A percentile compares a stretch with the other conserved stretches of the same genome.
Evolutionary conservation across 2,797 vertebrate species (phyloP).

Genomic region (Scolopax bukidnonensis): DNA sequence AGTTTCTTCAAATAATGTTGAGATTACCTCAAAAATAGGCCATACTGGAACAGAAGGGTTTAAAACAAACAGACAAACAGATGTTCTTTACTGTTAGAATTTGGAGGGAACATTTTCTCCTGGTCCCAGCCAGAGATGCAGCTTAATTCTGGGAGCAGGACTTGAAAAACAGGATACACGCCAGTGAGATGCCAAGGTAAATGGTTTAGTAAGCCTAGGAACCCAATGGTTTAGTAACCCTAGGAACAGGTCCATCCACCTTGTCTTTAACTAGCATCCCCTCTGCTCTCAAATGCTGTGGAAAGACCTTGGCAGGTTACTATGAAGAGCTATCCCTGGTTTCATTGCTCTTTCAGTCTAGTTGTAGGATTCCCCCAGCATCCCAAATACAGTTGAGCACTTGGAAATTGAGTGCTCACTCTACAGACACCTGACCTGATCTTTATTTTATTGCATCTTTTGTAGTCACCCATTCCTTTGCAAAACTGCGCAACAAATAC

Average conservation of each 20-base stretch:
- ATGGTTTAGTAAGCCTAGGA: background rate
- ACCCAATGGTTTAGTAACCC: background rate
- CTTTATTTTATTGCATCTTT: background rate
- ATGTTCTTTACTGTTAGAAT: background rate
- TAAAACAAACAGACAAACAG: background rate
- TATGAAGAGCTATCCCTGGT: background rate
- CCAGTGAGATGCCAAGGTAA: background rate
- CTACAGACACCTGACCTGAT: background rate
- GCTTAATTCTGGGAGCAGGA: background rate
- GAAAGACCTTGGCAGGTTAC: background rate
- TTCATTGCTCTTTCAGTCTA: background rate
- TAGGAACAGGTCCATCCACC: background rate
- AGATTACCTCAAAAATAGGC: background rate
- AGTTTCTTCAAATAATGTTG: background rate
- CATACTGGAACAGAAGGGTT: rapidly evolving
- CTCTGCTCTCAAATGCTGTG: background rate
- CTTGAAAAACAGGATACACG: background rate
- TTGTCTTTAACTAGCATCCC: background rate
- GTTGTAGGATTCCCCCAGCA: background rate
- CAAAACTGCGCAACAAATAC: background rate
- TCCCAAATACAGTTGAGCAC: background rate
- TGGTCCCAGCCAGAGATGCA: background rate
- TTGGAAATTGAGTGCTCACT: background rate
- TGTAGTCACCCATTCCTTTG: background rate
- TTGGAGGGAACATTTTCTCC: background rate